Percentiles rank a stretch among this genome's conserved stretches.
phyloP scores from a whole-genome alignment of 2,797 vertebrate species.

The Garrulus glandarius region DNA sequence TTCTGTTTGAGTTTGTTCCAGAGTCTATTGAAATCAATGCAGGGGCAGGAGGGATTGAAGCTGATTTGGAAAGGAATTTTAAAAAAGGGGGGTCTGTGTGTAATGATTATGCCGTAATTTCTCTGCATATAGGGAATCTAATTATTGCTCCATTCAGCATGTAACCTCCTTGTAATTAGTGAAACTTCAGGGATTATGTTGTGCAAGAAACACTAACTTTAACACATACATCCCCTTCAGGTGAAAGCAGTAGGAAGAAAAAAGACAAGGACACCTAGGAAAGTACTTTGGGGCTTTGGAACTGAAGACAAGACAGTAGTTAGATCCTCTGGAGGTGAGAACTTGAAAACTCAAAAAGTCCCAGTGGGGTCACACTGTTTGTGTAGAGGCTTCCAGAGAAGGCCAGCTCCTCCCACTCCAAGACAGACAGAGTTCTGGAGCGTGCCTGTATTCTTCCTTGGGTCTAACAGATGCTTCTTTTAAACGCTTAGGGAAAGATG shows the following conservation, averaged over 20 bases:
- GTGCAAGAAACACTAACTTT: neutral
- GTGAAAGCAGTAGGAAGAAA: neutral
- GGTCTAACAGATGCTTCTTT: neutral
- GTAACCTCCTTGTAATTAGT: neutral
- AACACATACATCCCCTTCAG: neutral
- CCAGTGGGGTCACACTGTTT: neutral
- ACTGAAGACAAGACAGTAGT: neutral
- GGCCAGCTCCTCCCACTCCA: neutral
- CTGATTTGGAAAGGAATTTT: neutral
- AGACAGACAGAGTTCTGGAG: neutral
- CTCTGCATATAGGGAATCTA: neutral
- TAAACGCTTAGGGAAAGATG: neutral
- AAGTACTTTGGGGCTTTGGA: neutral
- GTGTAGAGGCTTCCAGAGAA: neutral
- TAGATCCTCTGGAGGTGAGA: neutral
- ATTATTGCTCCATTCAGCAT: neutral
- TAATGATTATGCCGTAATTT: neutral
- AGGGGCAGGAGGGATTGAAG: neutral
- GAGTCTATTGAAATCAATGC: neutral
- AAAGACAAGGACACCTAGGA: neutral
- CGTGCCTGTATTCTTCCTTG: neutral
- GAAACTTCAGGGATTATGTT: neutral
- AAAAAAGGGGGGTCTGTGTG: fast-evolving
- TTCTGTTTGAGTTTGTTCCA: neutral
- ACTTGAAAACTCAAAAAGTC: neutral